phyloP scores from a whole-genome alignment of 2,113 vertebrate genomes.

The Podocnemis expansa region DNA sequence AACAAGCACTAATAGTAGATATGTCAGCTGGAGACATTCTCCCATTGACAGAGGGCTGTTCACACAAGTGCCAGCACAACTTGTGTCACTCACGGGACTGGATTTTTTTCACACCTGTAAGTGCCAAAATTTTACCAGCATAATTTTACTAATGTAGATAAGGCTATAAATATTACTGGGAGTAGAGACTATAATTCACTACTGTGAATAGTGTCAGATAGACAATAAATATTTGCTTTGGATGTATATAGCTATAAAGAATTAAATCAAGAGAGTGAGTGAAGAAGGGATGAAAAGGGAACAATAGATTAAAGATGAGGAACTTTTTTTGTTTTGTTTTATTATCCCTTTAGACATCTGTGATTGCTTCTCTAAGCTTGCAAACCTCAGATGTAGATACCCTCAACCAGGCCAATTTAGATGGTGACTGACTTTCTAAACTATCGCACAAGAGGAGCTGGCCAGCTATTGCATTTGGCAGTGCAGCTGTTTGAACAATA shows the following conservation, averaged over 20 bases:
- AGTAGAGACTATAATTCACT: neutral
- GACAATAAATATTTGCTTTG: neutral
- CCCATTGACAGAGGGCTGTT: too few species aligned
- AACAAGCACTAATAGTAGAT: too few species aligned
- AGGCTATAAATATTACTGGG: neutral
- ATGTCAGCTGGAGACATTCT: too few species aligned
- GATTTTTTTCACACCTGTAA: too few species aligned
- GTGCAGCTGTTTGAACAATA: slow-evolving; percentile 44
- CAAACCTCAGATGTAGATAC: rapidly evolving
- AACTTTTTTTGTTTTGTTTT: neutral
- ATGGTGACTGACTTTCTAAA: neutral
- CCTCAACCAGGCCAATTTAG: rapidly evolving
- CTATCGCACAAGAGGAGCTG: neutral
- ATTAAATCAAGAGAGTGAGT: neutral
- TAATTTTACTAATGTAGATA: too few species aligned
- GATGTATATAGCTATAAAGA: neutral
- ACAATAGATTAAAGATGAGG: neutral
- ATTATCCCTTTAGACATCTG: rapidly evolving
- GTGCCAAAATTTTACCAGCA: too few species aligned
- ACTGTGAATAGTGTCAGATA: neutral
- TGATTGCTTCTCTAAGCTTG: neutral
- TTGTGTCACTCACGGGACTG: too few species aligned
- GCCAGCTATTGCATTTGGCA: neutral
- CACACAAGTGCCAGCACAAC: too few species aligned
- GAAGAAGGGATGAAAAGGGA: neutral